Percentiles rank a stretch among this genome's conserved stretches.
Conservation (phyloP, 2,888 invertebrate species). For the Xiphydria camelus region DNA sequence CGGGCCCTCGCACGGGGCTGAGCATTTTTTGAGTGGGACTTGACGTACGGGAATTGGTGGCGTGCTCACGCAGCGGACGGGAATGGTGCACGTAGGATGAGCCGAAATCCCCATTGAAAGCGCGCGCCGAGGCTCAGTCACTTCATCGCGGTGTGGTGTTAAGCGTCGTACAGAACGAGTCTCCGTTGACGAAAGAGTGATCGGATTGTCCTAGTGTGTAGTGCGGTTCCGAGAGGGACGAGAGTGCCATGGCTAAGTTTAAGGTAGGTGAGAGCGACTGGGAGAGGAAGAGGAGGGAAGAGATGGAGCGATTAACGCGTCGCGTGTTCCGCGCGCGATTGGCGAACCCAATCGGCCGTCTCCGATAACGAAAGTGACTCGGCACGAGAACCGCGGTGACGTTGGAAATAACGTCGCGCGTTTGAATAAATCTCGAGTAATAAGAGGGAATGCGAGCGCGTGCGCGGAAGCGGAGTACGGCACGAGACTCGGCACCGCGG, state of each 20-base stretch:
- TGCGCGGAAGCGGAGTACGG: not conserved
- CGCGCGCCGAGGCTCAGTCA: too few relatives aligned
- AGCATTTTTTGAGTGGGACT: constrained; percentile 50
- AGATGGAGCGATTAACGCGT: too few relatives aligned
- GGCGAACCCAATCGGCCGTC: too few relatives aligned
- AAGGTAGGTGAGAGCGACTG: constrained; percentile 52
- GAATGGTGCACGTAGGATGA: constrained; percentile 40
- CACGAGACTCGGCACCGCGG: not conserved
- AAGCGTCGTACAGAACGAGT: constrained; percentile 3
- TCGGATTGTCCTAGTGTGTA: constrained; percentile 24
- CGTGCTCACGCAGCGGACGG: not conserved
- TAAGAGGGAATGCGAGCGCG: too few relatives aligned
- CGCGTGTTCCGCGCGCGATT: too few relatives aligned
- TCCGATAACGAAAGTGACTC: too few relatives aligned
- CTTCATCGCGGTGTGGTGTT: too few relatives aligned
- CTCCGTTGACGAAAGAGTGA: not conserved
- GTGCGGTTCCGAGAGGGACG: constrained; percentile 23
- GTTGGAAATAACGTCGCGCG: too few relatives aligned
- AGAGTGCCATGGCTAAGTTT: constrained; percentile 44
- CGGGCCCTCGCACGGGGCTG: constrained; percentile 37
- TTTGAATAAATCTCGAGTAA: constrained; percentile 3
- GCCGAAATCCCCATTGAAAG: constrained; percentile 11
- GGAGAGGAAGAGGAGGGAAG: too few relatives aligned
- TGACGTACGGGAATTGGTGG: constrained; percentile 17
- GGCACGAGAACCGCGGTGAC: too few relatives aligned